phyloP scores from a whole-genome alignment of 2,113 vertebrate species.

The Lanius collurio region DNA sequence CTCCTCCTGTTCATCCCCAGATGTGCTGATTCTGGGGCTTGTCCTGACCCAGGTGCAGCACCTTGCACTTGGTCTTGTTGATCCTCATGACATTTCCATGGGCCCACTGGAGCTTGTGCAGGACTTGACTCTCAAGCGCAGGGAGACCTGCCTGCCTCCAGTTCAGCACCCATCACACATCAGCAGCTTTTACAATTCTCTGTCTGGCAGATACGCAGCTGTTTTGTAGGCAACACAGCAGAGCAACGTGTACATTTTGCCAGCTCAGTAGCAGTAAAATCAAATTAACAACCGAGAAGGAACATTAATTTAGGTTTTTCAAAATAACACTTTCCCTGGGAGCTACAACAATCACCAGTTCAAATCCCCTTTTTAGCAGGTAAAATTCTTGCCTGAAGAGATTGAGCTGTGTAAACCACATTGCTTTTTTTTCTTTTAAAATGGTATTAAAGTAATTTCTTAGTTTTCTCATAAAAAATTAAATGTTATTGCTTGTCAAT shows the following conservation, averaged over 20 bases:
- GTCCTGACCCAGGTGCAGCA: not conserved
- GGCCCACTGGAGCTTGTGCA: not conserved
- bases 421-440: not conserved
- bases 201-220: not conserved
- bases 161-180: not conserved
- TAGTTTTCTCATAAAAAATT: not conserved
- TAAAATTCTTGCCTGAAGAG: not conserved
- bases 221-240: not conserved
- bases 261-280: conserved; percentile 29
- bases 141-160: not conserved
- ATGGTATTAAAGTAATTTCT: conserved; percentile 18
- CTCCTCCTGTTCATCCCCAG: not conserved
- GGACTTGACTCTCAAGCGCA: not conserved
- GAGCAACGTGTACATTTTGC: not conserved
- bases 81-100: rapidly evolving
- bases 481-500: not conserved
- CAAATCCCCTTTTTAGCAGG: not conserved
- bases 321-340: conserved; percentile 25
- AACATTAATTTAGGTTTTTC: conserved; percentile 14
- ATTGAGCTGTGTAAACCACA: not conserved
- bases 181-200: not conserved
- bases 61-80: rapidly evolving
- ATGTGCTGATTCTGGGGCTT: rapidly evolving
- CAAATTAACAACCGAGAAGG: conserved; percentile 17
- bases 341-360: not conserved